phyloP scores from a whole-genome alignment of 2,113 vertebrate genomes.

The Gymnogyps californianus region DNA sequence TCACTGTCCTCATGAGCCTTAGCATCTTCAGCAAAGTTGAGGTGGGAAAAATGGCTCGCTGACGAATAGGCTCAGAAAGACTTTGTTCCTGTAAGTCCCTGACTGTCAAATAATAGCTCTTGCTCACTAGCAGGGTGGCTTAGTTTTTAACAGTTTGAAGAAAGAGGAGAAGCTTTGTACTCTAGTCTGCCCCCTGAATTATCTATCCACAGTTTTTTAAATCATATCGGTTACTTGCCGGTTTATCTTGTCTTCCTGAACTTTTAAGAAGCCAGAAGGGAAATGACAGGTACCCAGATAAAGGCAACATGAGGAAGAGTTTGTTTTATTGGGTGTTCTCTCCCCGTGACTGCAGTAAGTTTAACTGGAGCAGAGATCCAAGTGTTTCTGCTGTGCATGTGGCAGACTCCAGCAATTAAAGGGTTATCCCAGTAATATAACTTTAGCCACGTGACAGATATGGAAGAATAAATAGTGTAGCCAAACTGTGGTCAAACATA shows the following conservation, averaged over 20 bases:
- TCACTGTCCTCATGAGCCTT: rapidly evolving
- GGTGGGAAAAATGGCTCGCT: not conserved
- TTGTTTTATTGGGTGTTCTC: not conserved
- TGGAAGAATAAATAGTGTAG: not conserved
- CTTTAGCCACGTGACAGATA: not conserved
- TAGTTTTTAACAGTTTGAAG: not conserved
- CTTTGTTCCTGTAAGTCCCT: not conserved
- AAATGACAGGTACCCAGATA: not conserved
- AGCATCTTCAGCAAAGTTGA: not conserved
- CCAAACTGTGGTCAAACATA: constrained; percentile 3
- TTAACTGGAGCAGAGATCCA: not conserved
- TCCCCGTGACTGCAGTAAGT: not conserved
- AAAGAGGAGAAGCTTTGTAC: not conserved
- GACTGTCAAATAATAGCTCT: not conserved
- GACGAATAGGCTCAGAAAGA: not conserved
- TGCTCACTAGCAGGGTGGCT: not conserved
- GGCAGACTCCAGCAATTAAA: not conserved
- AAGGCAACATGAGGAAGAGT: not conserved
- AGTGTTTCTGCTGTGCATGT: not conserved
- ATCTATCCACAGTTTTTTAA: not conserved
- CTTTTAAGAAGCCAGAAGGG: not conserved
- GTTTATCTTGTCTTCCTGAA: not conserved
- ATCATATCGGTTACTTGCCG: not conserved
- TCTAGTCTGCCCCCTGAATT: not conserved
- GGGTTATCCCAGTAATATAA: not conserved